Conservation (phyloP, 1,140 invertebrate genomes). For the Trichomalopsis sarcophagae region DNA sequence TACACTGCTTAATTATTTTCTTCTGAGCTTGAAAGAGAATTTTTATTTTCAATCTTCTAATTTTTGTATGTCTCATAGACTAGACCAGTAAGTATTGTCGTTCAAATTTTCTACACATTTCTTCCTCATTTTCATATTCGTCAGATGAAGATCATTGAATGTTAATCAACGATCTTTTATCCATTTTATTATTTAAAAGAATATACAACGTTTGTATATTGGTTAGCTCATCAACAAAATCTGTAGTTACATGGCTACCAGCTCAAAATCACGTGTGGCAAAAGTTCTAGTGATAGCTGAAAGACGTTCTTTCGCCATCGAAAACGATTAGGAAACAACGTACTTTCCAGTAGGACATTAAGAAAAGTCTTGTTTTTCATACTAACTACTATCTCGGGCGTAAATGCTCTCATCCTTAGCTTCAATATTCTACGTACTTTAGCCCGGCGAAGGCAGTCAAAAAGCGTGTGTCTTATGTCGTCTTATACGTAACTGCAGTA, state of each 20-base stretch:
- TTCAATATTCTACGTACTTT: too few relatives aligned
- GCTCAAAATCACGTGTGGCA: conserved; percentile 15
- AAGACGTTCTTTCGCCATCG: conserved; percentile 15
- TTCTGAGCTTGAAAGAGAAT: conserved; percentile 16
- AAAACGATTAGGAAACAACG: neutral
- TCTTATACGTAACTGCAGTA: too few relatives aligned
- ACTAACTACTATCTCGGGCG: too few relatives aligned
- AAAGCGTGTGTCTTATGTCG: too few relatives aligned
- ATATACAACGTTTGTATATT: too few relatives aligned
- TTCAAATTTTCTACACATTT: neutral
- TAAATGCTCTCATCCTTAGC: too few relatives aligned
- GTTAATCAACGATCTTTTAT: neutral
- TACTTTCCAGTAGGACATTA: conserved; percentile 7
- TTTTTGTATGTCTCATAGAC: conserved; percentile 23
- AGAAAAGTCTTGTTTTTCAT: too few relatives aligned
- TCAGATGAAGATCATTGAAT: neutral
- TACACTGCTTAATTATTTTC: conserved; percentile 24
- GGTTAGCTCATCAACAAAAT: too few relatives aligned
- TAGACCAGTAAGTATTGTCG: neutral
- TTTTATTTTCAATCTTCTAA: neutral
- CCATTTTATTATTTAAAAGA: neutral
- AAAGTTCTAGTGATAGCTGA: neutral
- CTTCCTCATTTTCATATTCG: neutral
- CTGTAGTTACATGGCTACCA: too few relatives aligned
- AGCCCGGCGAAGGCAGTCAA: too few relatives aligned